Evolutionary conservation across 2,113 vertebrate species (phyloP), one percentile per base, ranked within the genome.

Genomic region (Australoheros scitulus): DNA sequence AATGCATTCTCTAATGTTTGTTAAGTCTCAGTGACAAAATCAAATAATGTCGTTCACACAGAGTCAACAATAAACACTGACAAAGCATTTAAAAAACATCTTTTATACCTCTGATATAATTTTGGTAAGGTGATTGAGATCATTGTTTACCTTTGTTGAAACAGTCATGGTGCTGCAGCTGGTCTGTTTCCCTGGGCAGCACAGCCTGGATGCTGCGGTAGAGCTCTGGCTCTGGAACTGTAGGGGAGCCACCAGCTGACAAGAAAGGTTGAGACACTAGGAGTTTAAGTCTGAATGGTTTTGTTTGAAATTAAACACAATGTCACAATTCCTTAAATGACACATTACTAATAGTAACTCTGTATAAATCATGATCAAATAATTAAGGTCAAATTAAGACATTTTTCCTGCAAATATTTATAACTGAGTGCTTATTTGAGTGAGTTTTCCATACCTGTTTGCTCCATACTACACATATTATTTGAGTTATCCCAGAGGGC

Each of bases 191-290:
- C 22, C 97, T 93, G 24, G 98, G 96, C 80, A 99, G 95, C 77
- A 98, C 93, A 0, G 97, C 96, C 72, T 97, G 96, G 61, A 99
- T 92, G 0, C 96, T 96, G 83, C 97, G 96, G 90, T 97, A 96
- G 58, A 99, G 95, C 81, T 98, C 97, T 0, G 96, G 94, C 86
- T 98, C 98, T 11, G 94, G 86, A 65, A 96, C 95, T 87, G 81
- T 87, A 3, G 93, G 92, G 61, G 76, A 88, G 68, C 75, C 83
- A 50, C 80, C 77, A 1, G 29, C 94, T 94, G 83, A 36, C 2
- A n/a, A 82, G 3, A 38, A 68, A 77, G 52, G 64, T 55, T 0
- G 1, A 59, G 11, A 74, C 9, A 34, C 80, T 36, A 5, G n/a
- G 15, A 24, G 13, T 55, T 43, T 17, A 36, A 70, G 34, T 65